A percentile compares a stretch with the other conserved stretches of the same genome.
These are phyloP conservation scores for Rhincodon typus DNA, from an alignment of 2,797 vertebrate genomes.

Conservation along the genomic window DNA sequence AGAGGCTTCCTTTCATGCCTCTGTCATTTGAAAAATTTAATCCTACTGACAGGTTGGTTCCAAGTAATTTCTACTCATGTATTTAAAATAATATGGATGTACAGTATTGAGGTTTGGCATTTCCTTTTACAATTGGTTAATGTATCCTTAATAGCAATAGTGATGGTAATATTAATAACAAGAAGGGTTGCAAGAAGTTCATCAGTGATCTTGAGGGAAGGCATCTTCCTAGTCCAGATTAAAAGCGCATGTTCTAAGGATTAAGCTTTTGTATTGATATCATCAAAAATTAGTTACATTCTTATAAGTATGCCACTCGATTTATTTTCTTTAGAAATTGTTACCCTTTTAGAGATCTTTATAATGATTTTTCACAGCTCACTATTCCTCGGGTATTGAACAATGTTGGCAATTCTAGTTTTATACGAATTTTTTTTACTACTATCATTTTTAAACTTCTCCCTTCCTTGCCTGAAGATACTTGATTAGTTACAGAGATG, in stretches of 20 bases:
- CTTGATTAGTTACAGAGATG: background rate
- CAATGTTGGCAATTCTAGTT: background rate
- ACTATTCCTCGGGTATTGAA: background rate
- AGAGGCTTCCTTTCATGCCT: constrained; percentile 27
- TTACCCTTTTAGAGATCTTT: background rate
- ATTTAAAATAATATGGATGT: constrained; percentile 31
- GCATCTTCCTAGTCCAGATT: background rate
- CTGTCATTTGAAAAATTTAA: constrained; percentile 24
- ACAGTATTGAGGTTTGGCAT: constrained; percentile 10
- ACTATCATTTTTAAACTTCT: background rate
- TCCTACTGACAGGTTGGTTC: constrained; percentile 27
- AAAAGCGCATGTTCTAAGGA: background rate
- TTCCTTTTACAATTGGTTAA: background rate
- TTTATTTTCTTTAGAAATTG: background rate
- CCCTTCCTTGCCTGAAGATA: background rate
- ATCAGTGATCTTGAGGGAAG: background rate
- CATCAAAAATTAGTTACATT: background rate
- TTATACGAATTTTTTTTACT: background rate
- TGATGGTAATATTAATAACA: background rate
- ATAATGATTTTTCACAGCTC: background rate
- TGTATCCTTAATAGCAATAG: too few relatives aligned
- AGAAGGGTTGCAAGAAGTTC: background rate
- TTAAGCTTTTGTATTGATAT: background rate
- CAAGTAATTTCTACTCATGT: constrained; percentile 27
- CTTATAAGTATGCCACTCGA: background rate